Evolutionary conservation across 2,797 vertebrate species (phyloP), one percentile per base, ranked within the genome.

Genomic region (Lophius americanus): DNA sequence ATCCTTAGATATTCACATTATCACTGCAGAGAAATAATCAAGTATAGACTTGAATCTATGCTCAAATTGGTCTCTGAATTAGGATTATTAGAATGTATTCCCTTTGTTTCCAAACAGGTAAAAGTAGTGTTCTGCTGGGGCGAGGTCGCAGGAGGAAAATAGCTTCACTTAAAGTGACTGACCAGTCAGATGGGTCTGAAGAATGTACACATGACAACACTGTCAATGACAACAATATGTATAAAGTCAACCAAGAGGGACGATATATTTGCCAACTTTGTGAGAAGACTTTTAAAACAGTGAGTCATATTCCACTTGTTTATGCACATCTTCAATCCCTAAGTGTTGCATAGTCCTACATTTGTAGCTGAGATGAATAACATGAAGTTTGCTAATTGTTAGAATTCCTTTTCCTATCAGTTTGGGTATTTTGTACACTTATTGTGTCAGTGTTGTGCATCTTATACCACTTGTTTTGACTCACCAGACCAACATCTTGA

Each of bases 211-310:
- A 89, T 5, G 66, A 86, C 13, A 63, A 85, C 14, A 56, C 74
- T 0, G 94, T 95, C 32, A 72, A 85, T 44, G 78, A 94, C 51
- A 95, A 92, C 69, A 79, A 90, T 14, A 89, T 93, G 64, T 92
- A 95, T 79, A 93, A 93, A 86, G 88, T 97, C 73, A 96, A 95
- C 58, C 88, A 92, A 44, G 95, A 96, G 0, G 97, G 97, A 2
- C 94, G 98, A 47, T 99, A 94, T 0, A 82, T 98, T 39, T 99
- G 98, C 9, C 81, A 93, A 7, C 70, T 96, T 7, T 99, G 98
- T 88, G 94, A 96, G 70, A 99, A 99, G 92, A 97, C 97, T 0
- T 99, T 99, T 80, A 99, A 99, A 92, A 99, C 98, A 3, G 98
- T 98, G 58, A 82, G 86, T 87, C 2, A 8, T 33, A 5, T 37